phyloP scores from a whole-genome alignment of 2,888 invertebrate genomes.

The Chloroclysta siterata region DNA sequence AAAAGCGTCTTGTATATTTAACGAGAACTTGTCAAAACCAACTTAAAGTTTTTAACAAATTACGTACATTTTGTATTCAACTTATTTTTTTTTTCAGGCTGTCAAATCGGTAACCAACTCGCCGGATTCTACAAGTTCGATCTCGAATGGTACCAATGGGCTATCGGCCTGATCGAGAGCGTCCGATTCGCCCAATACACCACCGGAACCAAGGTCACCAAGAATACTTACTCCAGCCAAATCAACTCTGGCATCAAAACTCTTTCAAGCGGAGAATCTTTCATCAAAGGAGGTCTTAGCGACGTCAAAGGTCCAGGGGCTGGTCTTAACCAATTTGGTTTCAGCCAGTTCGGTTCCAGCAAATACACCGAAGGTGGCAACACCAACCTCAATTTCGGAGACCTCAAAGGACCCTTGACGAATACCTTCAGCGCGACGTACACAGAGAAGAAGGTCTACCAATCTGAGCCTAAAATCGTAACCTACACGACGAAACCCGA shows the following conservation, averaged over 20 bases:
- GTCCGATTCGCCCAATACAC: conserved; percentile 65
- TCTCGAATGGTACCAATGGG: conserved; percentile 85
- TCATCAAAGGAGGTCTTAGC: conserved; percentile 43
- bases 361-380: conserved; percentile 51
- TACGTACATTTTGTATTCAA: too few species aligned
- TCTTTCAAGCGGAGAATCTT: conserved; percentile 39
- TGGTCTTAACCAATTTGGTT: conserved; percentile 38
- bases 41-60: not conserved
- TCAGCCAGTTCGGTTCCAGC: conserved; percentile 48
- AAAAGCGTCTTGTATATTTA: too few species aligned
- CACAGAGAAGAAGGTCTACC: conserved; percentile 70
- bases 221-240: conserved; percentile 53
- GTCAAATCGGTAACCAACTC: conserved; percentile 82
- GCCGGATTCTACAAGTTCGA: conserved; percentile 87
- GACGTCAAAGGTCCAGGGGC: conserved; percentile 8
- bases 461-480: conserved; percentile 65
- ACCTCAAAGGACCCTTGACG: conserved; percentile 64
- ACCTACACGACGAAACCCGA: conserved; percentile 69
- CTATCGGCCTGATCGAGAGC: conserved; percentile 74
- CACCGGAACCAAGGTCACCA: conserved; percentile 54
- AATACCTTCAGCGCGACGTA: conserved; percentile 69
- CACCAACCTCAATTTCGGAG: conserved; percentile 50
- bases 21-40: too few species aligned
- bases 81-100: conserved; percentile 60
- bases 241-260: conserved; percentile 44